Evolutionary conservation across 23 tunicate genomes (phyloP).

Genomic region (Oikopleura dioica): DNA sequence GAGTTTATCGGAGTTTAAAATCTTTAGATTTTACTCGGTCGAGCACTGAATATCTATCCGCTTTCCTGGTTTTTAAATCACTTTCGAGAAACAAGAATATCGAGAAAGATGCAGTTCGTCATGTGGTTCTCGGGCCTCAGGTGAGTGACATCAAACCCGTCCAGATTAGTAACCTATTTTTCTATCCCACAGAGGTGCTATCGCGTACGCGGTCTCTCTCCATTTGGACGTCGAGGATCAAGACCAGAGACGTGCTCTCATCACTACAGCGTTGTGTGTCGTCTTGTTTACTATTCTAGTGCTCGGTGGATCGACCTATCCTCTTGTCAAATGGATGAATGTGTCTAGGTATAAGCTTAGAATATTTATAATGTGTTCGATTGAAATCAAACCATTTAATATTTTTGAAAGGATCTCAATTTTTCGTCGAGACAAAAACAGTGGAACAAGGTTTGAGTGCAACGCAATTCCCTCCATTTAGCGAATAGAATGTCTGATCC

Average conservation of each 20-base stretch:
- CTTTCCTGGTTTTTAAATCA: constrained; percentile 78
- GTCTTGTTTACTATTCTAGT: constrained; percentile 66
- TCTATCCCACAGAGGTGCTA: constrained; percentile 72
- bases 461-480: too few species aligned
- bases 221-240: constrained; percentile 63
- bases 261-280: constrained; percentile 72
- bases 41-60: constrained; percentile 80
- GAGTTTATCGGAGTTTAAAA: background rate
- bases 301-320: constrained; percentile 77
- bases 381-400: too few species aligned
- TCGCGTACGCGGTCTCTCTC: constrained; percentile 60
- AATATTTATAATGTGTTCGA: too few species aligned
- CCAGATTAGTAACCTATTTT: background rate
- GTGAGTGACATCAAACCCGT: background rate
- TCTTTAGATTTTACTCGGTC: constrained; percentile 45
- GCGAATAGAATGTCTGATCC: too few species aligned
- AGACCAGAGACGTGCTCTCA: constrained; percentile 72
- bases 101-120: constrained; percentile 87
- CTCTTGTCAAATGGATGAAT: constrained; percentile 33
- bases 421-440: too few species aligned
- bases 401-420: too few species aligned
- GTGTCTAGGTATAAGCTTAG: background rate
- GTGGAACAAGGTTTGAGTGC: too few species aligned
- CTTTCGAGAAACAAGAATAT: constrained; percentile 74
- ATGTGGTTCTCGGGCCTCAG: constrained; percentile 95